phyloP scores from a whole-genome alignment of 1,140 invertebrate species.

The Lycorma delicatula region DNA sequence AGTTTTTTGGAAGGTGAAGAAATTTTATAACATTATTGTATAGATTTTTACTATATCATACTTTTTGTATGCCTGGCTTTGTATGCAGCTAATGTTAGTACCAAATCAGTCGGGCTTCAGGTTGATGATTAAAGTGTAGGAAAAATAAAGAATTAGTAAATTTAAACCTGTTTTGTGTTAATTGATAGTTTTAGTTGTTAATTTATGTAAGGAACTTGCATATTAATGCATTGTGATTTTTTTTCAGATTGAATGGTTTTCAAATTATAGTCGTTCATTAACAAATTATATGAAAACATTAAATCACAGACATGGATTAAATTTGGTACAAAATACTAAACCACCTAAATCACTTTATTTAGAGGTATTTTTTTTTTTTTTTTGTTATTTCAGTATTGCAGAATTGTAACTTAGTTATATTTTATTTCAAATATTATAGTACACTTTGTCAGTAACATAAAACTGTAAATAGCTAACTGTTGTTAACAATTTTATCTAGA shows the following conservation, averaged over 20 bases:
- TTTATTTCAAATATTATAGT: not conserved
- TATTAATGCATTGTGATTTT: slow-evolving; percentile 1
- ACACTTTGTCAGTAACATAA: not conserved
- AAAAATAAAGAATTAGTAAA: no score
- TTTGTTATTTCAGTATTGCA: not conserved
- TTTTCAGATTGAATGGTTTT: slow-evolving; percentile 67
- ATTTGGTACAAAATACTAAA: slow-evolving; percentile 78
- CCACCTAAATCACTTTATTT: slow-evolving; percentile 89
- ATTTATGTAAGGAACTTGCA: not conserved
- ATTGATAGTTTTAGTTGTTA: not conserved
- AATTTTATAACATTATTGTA: no score
- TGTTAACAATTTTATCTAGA: no score
- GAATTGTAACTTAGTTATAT: not conserved
- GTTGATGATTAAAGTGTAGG: no score
- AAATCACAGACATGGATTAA: slow-evolving; percentile 65
- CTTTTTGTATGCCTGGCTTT: no score
- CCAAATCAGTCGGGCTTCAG: no score
- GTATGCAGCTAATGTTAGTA: no score
- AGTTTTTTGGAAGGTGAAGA: no score
- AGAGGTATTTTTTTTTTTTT: slow-evolving; percentile 47
- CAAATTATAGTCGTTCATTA: slow-evolving; percentile 75
- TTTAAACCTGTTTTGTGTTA: no score
- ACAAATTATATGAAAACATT: slow-evolving; percentile 84
- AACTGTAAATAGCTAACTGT: not conserved
- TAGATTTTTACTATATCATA: no score